Base-by-base conservation (phyloP, 2,113 vertebrate genomes). In the Geococcyx californianus region DNA sequence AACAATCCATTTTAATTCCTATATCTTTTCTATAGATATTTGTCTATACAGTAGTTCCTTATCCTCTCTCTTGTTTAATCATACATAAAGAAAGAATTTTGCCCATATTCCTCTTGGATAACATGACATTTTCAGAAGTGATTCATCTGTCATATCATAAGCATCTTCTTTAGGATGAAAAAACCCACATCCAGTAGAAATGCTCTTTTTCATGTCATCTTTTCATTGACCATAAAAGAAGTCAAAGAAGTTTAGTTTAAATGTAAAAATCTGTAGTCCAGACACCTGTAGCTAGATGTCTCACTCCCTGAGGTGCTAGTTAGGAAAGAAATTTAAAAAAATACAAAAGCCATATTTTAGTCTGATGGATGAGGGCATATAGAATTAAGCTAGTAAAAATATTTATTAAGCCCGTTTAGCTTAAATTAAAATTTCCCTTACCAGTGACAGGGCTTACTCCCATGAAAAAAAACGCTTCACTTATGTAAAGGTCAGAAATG, bases 401-500 rank as follows among this genome's bases (percentile, higher is more conserved):
- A 42, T 62, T 54, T 88, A 76, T 91, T 94, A 0, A 7, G 4
- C 68, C 45, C 93, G 59, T 80, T 62, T 91, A 70, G 33, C 44
- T 92, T 78, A 93, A 95, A 94, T 52, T 64, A 83, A 93, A 86
- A 70, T 88, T 93, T 93, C 55, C 6, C 67, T 92, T 87, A 74
- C 26, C n/a, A 47, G 3, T 64, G 38, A 25, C 20, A 70, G 26
- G 13, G 7, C 6, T 63, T 63, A 52, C 5, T 67, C 4, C 13
- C 11, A 34, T 18, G 11, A 23, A 54, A 66, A 47, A 55, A 64
- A 51, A n/a, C n/a, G 0, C 5, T 73, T 86, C 18, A 33, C 4
- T 90, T 68, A 28, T 16, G 4, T n/a, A 72, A 21, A 67, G 8
- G 25, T 67, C 62, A 75, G 44, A 87, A 16, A 54, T 5, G 4